phyloP scores from a whole-genome alignment of 2,888 invertebrate species.

The Osmoderma eremita region DNA sequence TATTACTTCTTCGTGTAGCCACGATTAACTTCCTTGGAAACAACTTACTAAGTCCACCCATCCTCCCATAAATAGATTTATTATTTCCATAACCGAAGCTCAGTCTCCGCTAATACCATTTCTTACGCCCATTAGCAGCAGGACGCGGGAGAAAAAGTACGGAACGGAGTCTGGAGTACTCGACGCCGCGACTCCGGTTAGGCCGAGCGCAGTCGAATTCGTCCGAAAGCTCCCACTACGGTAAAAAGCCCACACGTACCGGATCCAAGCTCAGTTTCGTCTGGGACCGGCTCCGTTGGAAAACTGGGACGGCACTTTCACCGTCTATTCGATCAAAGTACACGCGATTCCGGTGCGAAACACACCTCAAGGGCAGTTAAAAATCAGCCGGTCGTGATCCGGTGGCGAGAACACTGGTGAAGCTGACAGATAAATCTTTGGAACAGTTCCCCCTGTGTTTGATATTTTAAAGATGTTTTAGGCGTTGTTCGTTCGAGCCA shows the following conservation, averaged over 20 bases:
- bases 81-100: constrained; percentile 7
- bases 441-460: no score
- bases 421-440: no score
- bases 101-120: constrained; percentile 2
- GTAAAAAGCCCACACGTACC: constrained; percentile 46
- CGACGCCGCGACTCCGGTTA: no score
- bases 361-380: constrained; percentile 13
- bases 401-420: no score
- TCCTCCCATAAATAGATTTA: constrained; percentile 8
- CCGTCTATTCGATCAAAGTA: constrained; percentile 1
- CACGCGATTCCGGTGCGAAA: constrained; percentile 23
- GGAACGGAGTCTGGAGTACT: no score
- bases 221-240: constrained; percentile 44
- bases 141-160: constrained; percentile 9
- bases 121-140: constrained; percentile 10
- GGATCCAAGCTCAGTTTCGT: constrained; percentile 48
- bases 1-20: neutral
- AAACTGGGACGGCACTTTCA: constrained; percentile 12
- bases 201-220: constrained; percentile 41
- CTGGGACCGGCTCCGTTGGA: constrained; percentile 43
- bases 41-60: neutral
- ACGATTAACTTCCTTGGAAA: neutral
- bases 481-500: no score
- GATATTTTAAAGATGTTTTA: no score
- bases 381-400: neutral